Evolutionary conservation across 2,888 invertebrate genomes (phyloP), one percentile per base, ranked within the genome.

Genomic region (Perizoma flavofasciatum): DNA sequence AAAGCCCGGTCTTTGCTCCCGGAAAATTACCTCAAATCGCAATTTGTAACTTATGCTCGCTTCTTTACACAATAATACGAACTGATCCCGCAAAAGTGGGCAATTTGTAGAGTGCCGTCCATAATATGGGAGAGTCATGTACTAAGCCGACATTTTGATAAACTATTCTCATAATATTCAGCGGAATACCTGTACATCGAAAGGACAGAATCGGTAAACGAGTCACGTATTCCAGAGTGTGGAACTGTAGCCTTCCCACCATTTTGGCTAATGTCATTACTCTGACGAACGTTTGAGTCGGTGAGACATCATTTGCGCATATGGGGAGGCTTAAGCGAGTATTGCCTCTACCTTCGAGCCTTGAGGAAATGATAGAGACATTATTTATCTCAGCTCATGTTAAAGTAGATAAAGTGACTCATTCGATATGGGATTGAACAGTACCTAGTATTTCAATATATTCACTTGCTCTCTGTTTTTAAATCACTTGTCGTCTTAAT

Each of bases 261-360:
- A 83, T 84, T 85, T 80, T 75, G 79, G 77, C 81, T 83, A 87
- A 88, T 83, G 75, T 78, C 81, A 83, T 86, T 83, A 82, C 76
- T 65, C 71, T 75, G 76, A 77, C 76, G 77, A 79, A 83, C 81
- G 75, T 77, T 77, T 75, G 74, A 71, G 60, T 53, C 52, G 50
- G 59, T 58, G 67, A 59, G 64, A 63, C 59, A 61, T 65, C 63
- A 61, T 61, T 66, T 59, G 61, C 55, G 55, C 65, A 63, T 63
- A 61, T 58, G 59, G 49, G 39, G 40, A 35, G 45, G 57, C 48
- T 64, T 63, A 60, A 37, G 50, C 33, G 32, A 9, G 54, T 61
- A 47, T 57, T 61, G 49, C 61, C 49, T 35, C 53, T n/a, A 39
- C 45, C n/a, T n/a, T 44, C 43, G 39, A 39, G 46, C 33, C 48